Conservation (phyloP, 2,797 vertebrate species). For the Lepidocolaptes lacrymiger region DNA sequence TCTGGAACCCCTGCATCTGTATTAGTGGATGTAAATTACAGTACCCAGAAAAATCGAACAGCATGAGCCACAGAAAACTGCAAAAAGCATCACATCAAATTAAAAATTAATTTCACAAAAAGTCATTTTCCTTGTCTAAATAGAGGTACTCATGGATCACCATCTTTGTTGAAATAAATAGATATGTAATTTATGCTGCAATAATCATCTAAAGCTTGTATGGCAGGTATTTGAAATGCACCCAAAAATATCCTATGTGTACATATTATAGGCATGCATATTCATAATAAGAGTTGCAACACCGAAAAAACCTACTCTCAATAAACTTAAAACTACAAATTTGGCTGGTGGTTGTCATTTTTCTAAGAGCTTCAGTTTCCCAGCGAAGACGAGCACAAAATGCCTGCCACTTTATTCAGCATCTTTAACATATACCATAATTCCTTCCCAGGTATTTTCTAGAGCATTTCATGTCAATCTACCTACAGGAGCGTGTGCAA, state of each 20-base stretch:
- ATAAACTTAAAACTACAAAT: background rate
- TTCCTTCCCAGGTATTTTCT: conserved; percentile 77
- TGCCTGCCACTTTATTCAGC: conserved; percentile 69
- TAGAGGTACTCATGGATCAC: background rate
- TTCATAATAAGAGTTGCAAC: background rate
- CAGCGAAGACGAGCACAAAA: conserved; percentile 60
- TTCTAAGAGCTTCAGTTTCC: background rate
- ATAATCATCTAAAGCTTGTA: background rate
- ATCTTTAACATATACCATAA: conserved; percentile 70
- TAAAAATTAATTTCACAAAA: background rate
- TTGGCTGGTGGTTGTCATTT: background rate
- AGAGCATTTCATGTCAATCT: conserved; percentile 75
- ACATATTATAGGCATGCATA: background rate
- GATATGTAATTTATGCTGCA: background rate
- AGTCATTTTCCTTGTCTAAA: background rate
- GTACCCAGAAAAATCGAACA: background rate
- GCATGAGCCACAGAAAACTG: background rate
- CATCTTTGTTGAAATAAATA: background rate
- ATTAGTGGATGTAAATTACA: background rate
- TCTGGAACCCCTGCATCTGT: background rate
- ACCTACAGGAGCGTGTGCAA: conserved; percentile 78
- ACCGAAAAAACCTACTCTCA: background rate
- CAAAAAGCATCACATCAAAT: background rate
- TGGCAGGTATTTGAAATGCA: background rate
- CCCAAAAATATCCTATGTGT: background rate